Conservation (phyloP, 2,113 vertebrate genomes). For the Elgaria multicarinata region DNA sequence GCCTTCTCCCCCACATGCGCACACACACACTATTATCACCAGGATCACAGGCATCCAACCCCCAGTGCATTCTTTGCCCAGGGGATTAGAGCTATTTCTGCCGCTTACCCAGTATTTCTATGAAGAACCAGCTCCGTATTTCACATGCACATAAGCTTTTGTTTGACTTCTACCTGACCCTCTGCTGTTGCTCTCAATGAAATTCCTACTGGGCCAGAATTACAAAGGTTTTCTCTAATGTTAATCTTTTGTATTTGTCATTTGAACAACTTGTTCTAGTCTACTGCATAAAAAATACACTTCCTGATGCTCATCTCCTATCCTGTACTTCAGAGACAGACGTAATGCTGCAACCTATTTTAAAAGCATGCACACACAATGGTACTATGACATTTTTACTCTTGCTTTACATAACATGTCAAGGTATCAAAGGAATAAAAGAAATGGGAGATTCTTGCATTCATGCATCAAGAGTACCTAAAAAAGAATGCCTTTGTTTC, state of each 20-base stretch:
- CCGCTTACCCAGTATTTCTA: too few relatives aligned
- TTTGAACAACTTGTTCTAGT: slow-evolving; percentile 16
- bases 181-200: slow-evolving; percentile 2
- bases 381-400: neutral
- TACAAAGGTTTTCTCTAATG: slow-evolving; percentile 5
- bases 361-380: neutral
- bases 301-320: neutral
- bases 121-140: neutral
- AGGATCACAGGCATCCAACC: neutral
- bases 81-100: neutral
- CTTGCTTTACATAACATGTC: neutral
- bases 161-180: neutral
- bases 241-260: slow-evolving; percentile 19
- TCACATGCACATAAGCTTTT: neutral
- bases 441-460: neutral
- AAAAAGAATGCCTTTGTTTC: neutral
- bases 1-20: neutral
- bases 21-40: neutral
- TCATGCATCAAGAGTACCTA: neutral
- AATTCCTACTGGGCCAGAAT: neutral
- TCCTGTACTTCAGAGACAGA: neutral
- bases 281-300: neutral
- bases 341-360: neutral
- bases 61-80: neutral
- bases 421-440: neutral